phyloP scores from a whole-genome alignment of 1,140 invertebrate species.

The Hesperophylax magnus region DNA sequence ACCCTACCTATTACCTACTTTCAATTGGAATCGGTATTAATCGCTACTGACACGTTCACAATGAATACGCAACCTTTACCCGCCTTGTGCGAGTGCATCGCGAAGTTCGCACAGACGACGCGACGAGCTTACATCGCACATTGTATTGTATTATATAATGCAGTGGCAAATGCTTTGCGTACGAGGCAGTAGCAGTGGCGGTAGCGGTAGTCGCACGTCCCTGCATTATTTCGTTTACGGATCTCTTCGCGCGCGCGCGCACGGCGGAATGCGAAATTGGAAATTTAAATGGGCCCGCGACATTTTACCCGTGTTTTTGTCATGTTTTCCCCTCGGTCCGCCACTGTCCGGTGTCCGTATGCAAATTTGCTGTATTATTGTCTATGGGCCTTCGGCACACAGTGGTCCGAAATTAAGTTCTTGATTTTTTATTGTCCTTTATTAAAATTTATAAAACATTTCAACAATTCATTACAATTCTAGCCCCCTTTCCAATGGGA shows the following conservation, averaged over 20 bases:
- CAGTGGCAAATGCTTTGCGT: not conserved
- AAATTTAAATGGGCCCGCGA: constrained; percentile 50
- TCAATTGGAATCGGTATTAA: too few species aligned
- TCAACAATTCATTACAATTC: too few species aligned
- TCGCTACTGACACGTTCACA: not conserved
- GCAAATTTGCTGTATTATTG: constrained; percentile 52
- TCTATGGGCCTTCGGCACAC: constrained; percentile 41
- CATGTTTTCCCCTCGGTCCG: constrained; percentile 47
- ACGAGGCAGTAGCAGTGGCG: not conserved
- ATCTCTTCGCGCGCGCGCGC: constrained; percentile 15
- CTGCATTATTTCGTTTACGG: not conserved
- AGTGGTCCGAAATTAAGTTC: not conserved
- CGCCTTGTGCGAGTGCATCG: not conserved
- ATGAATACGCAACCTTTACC: not conserved
- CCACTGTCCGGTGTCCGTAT: constrained; percentile 39
- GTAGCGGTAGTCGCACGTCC: not conserved
- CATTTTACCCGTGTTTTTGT: constrained; percentile 57
- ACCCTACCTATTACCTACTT: too few species aligned
- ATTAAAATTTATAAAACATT: too few species aligned
- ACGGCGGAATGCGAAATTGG: constrained; percentile 42
- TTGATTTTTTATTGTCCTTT: too few species aligned
- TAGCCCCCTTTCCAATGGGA: too few species aligned
- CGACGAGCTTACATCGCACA: not conserved
- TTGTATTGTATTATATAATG: not conserved
- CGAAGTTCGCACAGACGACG: not conserved